phyloP scores from a whole-genome alignment of 2,888 invertebrate genomes.

The Scaptomyza cyrtandrae region DNA sequence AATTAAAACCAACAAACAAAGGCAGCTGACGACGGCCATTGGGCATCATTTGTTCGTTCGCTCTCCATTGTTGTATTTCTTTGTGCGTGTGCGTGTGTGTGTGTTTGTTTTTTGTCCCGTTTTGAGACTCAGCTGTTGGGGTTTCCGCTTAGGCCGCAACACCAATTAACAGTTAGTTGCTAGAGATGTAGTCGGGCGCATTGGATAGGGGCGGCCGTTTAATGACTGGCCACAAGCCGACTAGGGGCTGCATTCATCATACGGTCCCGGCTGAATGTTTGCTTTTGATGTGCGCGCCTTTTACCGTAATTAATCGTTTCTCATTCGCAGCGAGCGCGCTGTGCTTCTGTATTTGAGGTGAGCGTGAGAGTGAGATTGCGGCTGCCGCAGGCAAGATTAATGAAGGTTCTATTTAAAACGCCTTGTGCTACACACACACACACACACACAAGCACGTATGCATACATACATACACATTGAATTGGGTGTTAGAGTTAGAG shows the following conservation, averaged over 20 bases:
- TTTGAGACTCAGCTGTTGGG: constrained; percentile 55
- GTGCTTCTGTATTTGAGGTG: constrained; percentile 39
- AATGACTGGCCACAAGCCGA: constrained; percentile 7
- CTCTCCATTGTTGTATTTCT: constrained; percentile 35
- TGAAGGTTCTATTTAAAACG: constrained; percentile 44
- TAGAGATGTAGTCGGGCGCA: background rate
- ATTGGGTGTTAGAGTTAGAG: background rate
- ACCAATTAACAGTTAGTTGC: constrained; percentile 65
- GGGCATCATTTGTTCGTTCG: constrained; percentile 18
- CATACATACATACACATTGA: background rate
- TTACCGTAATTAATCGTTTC: constrained; percentile 76
- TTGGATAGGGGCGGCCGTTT: constrained; percentile 9
- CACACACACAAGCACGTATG: background rate
- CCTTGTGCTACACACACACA: constrained; percentile 2
- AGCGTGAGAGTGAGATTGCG: constrained; percentile 49
- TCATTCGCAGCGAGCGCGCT: constrained; percentile 35
- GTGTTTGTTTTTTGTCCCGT: constrained; percentile 13
- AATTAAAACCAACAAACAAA: constrained; percentile 72
- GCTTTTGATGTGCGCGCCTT: constrained; percentile 74
- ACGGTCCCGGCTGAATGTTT: constrained; percentile 72
- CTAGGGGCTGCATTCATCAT: constrained; percentile 77
- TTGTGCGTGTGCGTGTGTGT: constrained; percentile 9
- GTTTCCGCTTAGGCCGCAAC: constrained; percentile 43
- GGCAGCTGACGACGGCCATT: constrained; percentile 12
- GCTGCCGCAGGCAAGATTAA: constrained; percentile 66